Base-by-base conservation (phyloP, 2,113 vertebrate genomes). In the Gorsachius goisagi region DNA sequence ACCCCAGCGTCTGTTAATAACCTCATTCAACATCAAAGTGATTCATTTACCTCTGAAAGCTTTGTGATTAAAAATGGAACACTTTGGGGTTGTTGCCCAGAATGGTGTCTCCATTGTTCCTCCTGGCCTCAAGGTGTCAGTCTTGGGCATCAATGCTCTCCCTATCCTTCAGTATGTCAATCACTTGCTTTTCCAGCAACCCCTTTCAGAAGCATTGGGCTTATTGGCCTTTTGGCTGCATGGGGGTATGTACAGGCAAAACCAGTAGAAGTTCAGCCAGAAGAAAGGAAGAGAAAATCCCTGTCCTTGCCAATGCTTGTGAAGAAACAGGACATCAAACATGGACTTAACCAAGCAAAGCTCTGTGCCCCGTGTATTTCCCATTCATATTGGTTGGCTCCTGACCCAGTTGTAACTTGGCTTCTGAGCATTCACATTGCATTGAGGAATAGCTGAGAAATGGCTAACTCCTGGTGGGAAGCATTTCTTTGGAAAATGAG, bases 341-440 rank as follows among this genome's bases (percentile, higher is more conserved):
- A 14, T 1, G 4, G 62, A 19, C 27, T 72, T 60, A 37, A 2
- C 21, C 33, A 63, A 45, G 12, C 35, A n/a, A n/a, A 76, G 23
- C 20, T 67, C n/a, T 8, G 14, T 27, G 35, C 11, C n/a, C 26
- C 5, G 0, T 41, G 6, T 14, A 6, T 55, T 44, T 59, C 19
- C 63, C 44, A 2, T 17, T 62, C 26, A 15, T 12, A 5, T 69
- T 28, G 55, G 9, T 15, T 86, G 60, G 50, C 50, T 50, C 28
- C 39, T 89, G 67, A 27, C 21, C 27, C 32, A 37, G 4, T 3
- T n/a, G 52, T 18, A 32, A 17, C 39, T n/a, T 12, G 12, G 41
- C 28, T 32, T 41, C 24, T 52, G 37, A n/a, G 15, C 0, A 1
- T 15, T 16, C 35, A 23, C 18, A 2, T 1, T 16, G 24, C 3